A percentile compares a stretch with the other conserved stretches of the same genome.
Conservation (phyloP, 2,113 vertebrate genomes). For the Murina feae region DNA sequence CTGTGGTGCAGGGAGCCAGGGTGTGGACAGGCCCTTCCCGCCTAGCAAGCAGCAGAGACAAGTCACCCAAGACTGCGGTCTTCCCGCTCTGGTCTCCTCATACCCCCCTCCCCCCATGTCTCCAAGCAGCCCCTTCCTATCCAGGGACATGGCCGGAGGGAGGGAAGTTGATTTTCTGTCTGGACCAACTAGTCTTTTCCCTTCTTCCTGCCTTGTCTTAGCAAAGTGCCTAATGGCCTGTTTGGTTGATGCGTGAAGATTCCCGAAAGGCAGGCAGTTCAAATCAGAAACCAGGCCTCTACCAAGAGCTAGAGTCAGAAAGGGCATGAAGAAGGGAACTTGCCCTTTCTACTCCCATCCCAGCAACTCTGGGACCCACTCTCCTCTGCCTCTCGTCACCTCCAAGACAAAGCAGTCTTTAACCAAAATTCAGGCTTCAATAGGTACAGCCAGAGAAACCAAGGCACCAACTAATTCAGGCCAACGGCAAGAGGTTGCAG, state of each 20-base stretch:
- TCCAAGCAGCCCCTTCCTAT: slow-evolving; percentile 24
- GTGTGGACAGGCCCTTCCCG: slow-evolving; percentile 10
- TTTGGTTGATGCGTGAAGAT: background rate
- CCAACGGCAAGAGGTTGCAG: slow-evolving; percentile 4
- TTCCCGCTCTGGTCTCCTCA: background rate
- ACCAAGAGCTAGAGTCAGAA: background rate
- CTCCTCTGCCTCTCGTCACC: background rate
- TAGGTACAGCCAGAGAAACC: slow-evolving; percentile 48
- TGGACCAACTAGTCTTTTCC: background rate
- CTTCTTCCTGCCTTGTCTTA: background rate
- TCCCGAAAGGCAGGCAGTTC: background rate
- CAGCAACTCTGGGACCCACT: background rate
- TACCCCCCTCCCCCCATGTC: background rate
- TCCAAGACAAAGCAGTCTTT: slow-evolving; percentile 32
- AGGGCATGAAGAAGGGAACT: background rate
- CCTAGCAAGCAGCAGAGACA: slow-evolving; percentile 51
- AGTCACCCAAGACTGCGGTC: background rate
- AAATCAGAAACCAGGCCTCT: slow-evolving; percentile 5
- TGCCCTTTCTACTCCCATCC: background rate
- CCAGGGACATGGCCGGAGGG: background rate
- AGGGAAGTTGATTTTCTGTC: background rate
- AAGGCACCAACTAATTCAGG: slow-evolving; percentile 56
- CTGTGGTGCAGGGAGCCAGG: slow-evolving; percentile 47
- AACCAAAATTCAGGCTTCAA: slow-evolving; percentile 40
- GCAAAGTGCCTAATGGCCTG: slow-evolving; percentile 5